These are phyloP conservation scores for Oryzias woworae DNA, from an alignment of 2,113 vertebrate genomes.

Conservation along the genomic window DNA sequence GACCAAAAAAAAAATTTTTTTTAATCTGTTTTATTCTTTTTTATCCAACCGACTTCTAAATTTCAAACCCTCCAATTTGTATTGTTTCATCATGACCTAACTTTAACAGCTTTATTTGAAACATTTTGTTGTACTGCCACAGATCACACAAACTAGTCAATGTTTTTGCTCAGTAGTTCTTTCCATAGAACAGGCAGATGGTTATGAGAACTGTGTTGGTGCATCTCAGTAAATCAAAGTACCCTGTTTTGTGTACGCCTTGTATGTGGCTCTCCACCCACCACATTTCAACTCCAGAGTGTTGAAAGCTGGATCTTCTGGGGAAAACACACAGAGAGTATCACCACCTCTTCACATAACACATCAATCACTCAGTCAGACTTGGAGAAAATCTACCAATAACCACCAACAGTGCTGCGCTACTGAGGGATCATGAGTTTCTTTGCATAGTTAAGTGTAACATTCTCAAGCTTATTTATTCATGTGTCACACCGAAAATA, in stretches of 20 bases:
- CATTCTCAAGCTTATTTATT: neutral
- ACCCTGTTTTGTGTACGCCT: neutral
- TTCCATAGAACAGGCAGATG: neutral
- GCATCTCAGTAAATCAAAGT: neutral
- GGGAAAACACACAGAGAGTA: constrained; percentile 1
- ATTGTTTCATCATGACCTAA: too few species aligned
- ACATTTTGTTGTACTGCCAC: neutral
- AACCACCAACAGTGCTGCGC: constrained; percentile 4
- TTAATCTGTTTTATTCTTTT: too few species aligned
- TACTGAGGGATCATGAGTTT: neutral
- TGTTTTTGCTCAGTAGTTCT: neutral
- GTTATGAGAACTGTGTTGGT: neutral
- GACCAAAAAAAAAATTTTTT: too few species aligned
- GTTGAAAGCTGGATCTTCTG: neutral
- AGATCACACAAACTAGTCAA: neutral
- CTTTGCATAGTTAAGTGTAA: neutral
- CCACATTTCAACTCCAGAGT: neutral
- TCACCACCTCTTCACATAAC: neutral
- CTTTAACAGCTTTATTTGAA: neutral
- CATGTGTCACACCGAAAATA: too few species aligned
- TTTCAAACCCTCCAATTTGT: too few species aligned
- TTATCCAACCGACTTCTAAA: too few species aligned
- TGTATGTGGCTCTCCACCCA: neutral
- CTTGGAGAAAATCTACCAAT: neutral
- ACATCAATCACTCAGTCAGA: constrained; percentile 24